These are phyloP conservation scores for Ibycter americanus DNA, from an alignment of 2,797 vertebrate genomes.

Conservation along the genomic window DNA sequence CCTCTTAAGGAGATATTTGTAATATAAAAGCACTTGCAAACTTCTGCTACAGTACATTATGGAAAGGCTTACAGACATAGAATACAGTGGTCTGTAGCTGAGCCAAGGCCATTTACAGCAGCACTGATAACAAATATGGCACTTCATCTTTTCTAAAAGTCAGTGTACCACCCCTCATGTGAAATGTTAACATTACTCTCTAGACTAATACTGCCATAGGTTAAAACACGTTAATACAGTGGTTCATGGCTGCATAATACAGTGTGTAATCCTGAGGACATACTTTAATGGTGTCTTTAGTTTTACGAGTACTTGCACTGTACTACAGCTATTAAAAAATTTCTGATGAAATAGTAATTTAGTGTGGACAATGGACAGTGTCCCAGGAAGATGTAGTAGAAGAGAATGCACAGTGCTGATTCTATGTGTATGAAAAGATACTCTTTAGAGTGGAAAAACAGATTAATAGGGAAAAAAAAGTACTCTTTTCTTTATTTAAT, in stretches of 20 bases:
- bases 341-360: conserved; percentile 57
- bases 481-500: background rate
- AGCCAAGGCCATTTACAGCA: background rate
- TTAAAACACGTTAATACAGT: conserved; percentile 55
- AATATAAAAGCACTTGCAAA: background rate
- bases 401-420: background rate
- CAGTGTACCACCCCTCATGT: conserved; percentile 21
- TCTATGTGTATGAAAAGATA: background rate
- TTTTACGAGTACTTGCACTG: background rate
- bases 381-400: background rate
- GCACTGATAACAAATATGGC: conserved; percentile 21
- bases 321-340: conserved; percentile 19
- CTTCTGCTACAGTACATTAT: background rate
- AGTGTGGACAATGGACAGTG: background rate
- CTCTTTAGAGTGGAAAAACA: background rate
- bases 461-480: fast-evolving
- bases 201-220: conserved; percentile 56
- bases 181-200: background rate
- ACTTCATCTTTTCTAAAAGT: conserved; percentile 53
- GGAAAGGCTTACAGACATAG: background rate
- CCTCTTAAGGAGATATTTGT: background rate
- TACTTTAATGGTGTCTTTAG: conserved; percentile 23
- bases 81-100: background rate
- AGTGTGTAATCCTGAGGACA: conserved; percentile 39
- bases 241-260: conserved; percentile 48